Conservation (phyloP, 2,113 vertebrate genomes). For the Cacatua alba region DNA sequence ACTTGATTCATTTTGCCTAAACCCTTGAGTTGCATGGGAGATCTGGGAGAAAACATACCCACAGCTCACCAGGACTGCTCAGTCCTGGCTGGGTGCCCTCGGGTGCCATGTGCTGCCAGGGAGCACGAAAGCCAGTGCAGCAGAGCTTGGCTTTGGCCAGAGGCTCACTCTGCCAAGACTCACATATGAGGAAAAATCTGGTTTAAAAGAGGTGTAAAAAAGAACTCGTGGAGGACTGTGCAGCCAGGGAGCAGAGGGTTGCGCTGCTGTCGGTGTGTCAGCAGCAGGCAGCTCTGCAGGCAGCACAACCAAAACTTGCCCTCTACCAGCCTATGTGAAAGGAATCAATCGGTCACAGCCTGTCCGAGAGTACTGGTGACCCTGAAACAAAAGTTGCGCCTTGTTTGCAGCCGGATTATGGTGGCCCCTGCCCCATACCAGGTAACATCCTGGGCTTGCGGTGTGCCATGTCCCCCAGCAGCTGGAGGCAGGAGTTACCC, state of each 20-base stretch:
- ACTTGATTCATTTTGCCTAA: not conserved
- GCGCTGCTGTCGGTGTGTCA: accelerated
- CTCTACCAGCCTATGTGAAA: not conserved
- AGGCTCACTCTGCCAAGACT: not conserved
- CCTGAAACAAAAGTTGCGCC: not conserved
- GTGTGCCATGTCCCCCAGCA: not conserved
- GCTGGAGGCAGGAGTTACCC: not conserved
- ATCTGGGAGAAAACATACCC: not conserved
- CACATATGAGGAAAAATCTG: not conserved
- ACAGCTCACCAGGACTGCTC: not conserved
- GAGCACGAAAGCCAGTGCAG: not conserved
- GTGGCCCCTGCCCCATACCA: not conserved
- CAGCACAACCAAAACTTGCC: not conserved
- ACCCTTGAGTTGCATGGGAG: not conserved
- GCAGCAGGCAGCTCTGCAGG: not conserved
- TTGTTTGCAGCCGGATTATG: not conserved
- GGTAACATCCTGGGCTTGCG: not conserved
- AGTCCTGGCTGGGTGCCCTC: not conserved
- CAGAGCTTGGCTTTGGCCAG: not conserved
- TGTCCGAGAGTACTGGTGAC: not conserved
- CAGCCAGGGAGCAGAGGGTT: accelerated
- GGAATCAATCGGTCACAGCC: not conserved
- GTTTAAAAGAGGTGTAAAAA: not conserved
- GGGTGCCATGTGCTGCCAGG: not conserved
- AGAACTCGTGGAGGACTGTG: accelerated